Evolutionary conservation across 2,113 vertebrate species (phyloP), one percentile per base, ranked within the genome.

Genomic region (Anolis carolinensis): DNA sequence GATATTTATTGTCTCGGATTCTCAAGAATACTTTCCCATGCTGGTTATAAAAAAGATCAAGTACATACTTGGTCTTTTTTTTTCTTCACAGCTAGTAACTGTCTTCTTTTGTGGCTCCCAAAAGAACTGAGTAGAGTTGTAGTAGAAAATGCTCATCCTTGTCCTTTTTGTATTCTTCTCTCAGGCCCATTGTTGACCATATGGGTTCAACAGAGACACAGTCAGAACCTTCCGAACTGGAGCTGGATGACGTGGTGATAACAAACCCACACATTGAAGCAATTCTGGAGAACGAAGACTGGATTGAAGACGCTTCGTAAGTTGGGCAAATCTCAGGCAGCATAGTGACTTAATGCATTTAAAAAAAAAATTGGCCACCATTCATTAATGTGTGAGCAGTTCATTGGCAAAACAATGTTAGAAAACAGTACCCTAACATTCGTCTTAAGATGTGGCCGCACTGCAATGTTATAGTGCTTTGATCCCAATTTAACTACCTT

Each of bases 181-280:
- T 48, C 91, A 99, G 98, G 89, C 98, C 98, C 81, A 99, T 98
- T 0, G 97, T 99, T 90, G 98, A 99, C 92, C 97, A 99, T 88
- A 99, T 98, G 0, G 97, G 98, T 4, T 98, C 97, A 73, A 97
- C 97, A 70, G 98, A 99, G 96, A 98, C 97, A 0, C 98, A 99
- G 4, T 99, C 98, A 0, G 98, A 99, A 93, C 98, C 96, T 2
- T 99, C 98, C 0, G 98, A 99, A 93, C 95, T 99, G 91, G 98
- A 99, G 92, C 94, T 99, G 95, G 98, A 99, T 0, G 98, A 99
- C 0, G 98, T 99, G 30, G 98, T 99, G 89, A 99, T 99, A 94
- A 99, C 98, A 72, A 99, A 99, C 93, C 98, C 98, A 2, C 97
- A 99, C 93, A 98, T 99, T 0, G 98, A 99, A 92, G 98, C 98